A percentile compares a stretch with the other conserved stretches of the same genome.
These are phyloP conservation scores for Percopsis transmontana DNA, from an alignment of 2,113 vertebrate species.

Conservation along the genomic window DNA sequence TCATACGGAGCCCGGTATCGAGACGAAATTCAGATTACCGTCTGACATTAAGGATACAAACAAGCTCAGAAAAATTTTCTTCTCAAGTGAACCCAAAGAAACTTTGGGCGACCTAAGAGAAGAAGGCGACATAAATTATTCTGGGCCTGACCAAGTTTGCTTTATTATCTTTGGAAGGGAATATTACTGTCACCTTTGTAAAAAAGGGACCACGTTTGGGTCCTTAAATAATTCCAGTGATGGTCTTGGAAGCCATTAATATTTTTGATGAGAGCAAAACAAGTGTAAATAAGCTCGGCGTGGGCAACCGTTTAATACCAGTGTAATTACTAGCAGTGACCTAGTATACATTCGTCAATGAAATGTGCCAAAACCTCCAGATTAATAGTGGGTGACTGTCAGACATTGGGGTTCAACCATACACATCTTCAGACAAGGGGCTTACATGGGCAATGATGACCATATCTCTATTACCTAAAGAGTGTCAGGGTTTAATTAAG, in stretches of 20 bases:
- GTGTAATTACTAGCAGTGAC: constrained; percentile 71
- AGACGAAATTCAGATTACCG: constrained; percentile 29
- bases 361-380: constrained; percentile 56
- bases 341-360: constrained; percentile 66
- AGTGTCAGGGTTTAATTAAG: too few species aligned
- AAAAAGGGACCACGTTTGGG: constrained; percentile 15
- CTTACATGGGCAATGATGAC: constrained; percentile 16
- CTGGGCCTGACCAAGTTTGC: constrained; percentile 11
- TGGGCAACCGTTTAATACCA: constrained; percentile 61
- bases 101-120: background rate
- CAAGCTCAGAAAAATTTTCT: constrained; percentile 21
- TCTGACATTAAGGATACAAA: constrained; percentile 21
- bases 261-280: constrained; percentile 43
- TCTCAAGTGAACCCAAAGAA: constrained; percentile 26
- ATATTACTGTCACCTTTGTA: constrained; percentile 9
- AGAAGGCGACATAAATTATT: constrained; percentile 14
- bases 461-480: constrained; percentile 27
- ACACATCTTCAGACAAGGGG: constrained; percentile 5
- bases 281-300: constrained; percentile 49
- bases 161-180: constrained; percentile 26
- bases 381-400: constrained; percentile 40
- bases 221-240: constrained; percentile 40
- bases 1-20: constrained; percentile 36
- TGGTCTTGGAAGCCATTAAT: constrained; percentile 47
- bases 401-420: constrained; percentile 27